Conservation (phyloP, 1,140 invertebrate species). For the Ceratina calcarata region DNA sequence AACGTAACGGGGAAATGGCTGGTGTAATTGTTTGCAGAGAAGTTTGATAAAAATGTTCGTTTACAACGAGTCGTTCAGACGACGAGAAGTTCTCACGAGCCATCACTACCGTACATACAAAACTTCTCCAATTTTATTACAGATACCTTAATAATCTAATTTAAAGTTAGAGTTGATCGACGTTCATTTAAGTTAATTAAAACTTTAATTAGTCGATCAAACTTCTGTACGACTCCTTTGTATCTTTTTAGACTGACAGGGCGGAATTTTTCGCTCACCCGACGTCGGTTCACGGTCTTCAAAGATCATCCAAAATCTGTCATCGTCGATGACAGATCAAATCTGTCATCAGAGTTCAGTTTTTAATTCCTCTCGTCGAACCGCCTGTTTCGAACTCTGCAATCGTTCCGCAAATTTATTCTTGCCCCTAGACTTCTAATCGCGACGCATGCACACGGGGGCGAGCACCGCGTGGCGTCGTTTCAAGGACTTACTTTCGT, state of each 20-base stretch:
- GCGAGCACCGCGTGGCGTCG: background rate
- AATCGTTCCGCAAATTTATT: slow-evolving; percentile 18
- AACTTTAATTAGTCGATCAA: slow-evolving; percentile 42
- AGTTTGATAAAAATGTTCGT: background rate
- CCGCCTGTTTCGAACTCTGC: background rate
- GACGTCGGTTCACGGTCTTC: background rate
- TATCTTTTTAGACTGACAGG: background rate
- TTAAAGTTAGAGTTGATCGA: slow-evolving; percentile 29
- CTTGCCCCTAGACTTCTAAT: slow-evolving; percentile 1
- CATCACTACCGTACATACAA: background rate
- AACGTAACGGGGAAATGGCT: no score
- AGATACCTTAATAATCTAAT: slow-evolving; percentile 38
- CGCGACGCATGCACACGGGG: slow-evolving; percentile 6
- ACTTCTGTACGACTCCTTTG: background rate
- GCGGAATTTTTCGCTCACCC: background rate
- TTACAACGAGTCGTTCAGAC: slow-evolving; percentile 6
- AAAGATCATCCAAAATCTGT: no score
- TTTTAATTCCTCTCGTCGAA: no score
- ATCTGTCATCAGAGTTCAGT: no score
- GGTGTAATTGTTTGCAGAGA: no score
- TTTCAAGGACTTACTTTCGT: background rate
- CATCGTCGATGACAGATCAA: no score
- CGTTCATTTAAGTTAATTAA: slow-evolving; percentile 24
- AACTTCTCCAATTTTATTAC: slow-evolving; percentile 20
- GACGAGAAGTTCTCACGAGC: background rate